Evolutionary conservation across 2,113 vertebrate genomes (phyloP).

Genomic region (Boleophthalmus pectinirostris): DNA sequence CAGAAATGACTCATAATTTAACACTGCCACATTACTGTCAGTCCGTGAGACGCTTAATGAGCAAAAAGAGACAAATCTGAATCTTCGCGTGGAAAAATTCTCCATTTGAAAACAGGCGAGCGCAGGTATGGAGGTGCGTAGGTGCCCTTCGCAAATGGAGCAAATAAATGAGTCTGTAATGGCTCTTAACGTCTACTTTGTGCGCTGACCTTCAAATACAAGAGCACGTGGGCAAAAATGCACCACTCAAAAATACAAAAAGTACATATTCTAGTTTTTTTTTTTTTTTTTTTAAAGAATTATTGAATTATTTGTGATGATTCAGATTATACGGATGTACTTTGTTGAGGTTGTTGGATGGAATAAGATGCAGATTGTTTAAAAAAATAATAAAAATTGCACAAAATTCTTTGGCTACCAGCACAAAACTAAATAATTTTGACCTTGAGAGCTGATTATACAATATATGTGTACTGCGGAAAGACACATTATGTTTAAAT

Average conservation of each 20-base stretch:
- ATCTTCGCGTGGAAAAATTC: conserved; percentile 32
- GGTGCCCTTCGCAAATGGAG: conserved; percentile 55
- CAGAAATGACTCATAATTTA: conserved; percentile 53
- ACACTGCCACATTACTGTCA: conserved; percentile 42
- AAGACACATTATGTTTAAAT: too few species aligned
- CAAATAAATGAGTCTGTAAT: conserved; percentile 42
- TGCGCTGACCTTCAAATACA: conserved; percentile 44
- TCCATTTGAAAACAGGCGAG: conserved; percentile 7
- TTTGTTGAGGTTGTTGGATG: not conserved
- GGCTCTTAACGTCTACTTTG: conserved; percentile 42
- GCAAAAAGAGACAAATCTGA: conserved; percentile 35
- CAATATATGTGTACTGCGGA: too few species aligned
- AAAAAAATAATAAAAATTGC: too few species aligned
- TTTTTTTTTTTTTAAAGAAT: not conserved
- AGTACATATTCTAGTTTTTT: not conserved
- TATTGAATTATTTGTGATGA: conserved; percentile 12
- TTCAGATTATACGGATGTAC: not conserved
- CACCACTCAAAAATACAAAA: not conserved
- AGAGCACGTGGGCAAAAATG: not conserved
- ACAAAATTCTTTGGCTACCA: too few species aligned
- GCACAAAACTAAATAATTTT: too few species aligned
- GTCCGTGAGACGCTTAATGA: conserved; percentile 50
- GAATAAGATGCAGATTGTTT: too few species aligned
- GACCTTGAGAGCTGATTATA: too few species aligned
- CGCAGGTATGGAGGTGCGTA: conserved; percentile 30